phyloP scores from a whole-genome alignment of 2,888 invertebrate species.

The Sympetrum striolatum region DNA sequence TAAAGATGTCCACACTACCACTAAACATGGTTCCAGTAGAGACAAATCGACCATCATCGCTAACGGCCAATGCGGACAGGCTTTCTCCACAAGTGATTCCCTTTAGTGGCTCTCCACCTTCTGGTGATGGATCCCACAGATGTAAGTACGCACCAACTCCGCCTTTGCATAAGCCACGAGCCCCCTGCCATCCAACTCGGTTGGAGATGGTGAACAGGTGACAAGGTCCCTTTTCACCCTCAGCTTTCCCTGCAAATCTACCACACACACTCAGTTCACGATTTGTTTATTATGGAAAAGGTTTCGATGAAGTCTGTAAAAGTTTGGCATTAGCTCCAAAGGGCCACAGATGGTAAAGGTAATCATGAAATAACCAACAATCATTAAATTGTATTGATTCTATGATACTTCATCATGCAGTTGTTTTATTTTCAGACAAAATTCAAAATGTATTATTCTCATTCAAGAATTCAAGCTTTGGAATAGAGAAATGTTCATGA shows the following conservation, averaged over 20 bases:
- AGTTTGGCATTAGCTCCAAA: too few relatives aligned
- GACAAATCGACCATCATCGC: constrained; percentile 91
- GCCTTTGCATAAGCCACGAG: constrained; percentile 48
- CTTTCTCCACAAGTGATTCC: constrained; percentile 71
- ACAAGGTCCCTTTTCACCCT: constrained; percentile 68
- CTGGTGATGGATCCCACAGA: constrained; percentile 71
- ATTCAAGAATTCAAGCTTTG: too few relatives aligned
- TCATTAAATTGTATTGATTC: too few relatives aligned
- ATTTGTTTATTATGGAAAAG: neutral
- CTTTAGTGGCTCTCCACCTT: constrained; percentile 66
- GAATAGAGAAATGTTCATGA: too few relatives aligned
- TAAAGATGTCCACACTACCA: constrained; percentile 88
- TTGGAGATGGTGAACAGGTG: constrained; percentile 83
- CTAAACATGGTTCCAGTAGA: constrained; percentile 94
- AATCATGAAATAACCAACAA: too few relatives aligned
- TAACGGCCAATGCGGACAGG: constrained; percentile 82
- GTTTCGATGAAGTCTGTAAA: too few relatives aligned
- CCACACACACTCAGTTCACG: neutral
- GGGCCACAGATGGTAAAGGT: too few relatives aligned
- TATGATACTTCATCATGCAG: too few relatives aligned
- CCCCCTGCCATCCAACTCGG: constrained; percentile 73
- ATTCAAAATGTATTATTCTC: too few relatives aligned
- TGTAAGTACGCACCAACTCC: constrained; percentile 78
- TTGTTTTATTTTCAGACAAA: too few relatives aligned
- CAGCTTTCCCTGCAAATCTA: constrained; percentile 72